Evolutionary conservation across 2,888 invertebrate species (phyloP).

Genomic region (Melolontha melolontha): DNA sequence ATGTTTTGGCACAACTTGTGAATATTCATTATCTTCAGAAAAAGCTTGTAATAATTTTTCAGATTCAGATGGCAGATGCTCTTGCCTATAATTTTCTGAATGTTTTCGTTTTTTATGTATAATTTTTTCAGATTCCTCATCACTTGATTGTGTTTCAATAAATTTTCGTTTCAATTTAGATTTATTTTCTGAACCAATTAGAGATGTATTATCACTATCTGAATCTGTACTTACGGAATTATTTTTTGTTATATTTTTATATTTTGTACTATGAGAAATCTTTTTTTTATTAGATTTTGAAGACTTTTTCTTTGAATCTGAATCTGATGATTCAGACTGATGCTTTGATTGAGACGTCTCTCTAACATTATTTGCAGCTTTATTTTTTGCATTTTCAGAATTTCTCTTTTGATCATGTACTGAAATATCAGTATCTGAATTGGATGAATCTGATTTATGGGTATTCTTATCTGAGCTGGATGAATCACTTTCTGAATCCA

Average conservation of each 20-base stretch:
- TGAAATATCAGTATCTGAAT: neutral
- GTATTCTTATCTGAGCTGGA: too few species aligned
- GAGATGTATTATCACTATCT: neutral
- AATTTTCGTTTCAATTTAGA: constrained; percentile 18
- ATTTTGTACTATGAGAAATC: too few species aligned
- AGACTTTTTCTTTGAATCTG: too few species aligned
- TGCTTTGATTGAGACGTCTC: too few species aligned
- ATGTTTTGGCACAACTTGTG: constrained; percentile 9
- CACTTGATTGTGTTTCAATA: constrained; percentile 2
- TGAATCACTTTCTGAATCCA: too few species aligned
- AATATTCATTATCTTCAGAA: constrained; percentile 6
- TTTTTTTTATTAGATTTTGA: too few species aligned
- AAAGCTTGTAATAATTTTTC: constrained; percentile 34
- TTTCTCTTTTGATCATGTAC: too few species aligned
- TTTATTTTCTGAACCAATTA: neutral
- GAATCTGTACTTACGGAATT: constrained; percentile 1
- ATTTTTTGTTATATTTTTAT: neutral
- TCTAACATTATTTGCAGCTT: too few species aligned
- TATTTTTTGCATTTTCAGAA: too few species aligned
- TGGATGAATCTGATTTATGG: too few species aligned
- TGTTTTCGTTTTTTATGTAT: neutral
- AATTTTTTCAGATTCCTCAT: neutral
- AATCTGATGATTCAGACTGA: too few species aligned
- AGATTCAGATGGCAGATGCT: neutral
- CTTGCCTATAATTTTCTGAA: neutral